These are phyloP conservation scores for Nestor notabilis DNA, from an alignment of 2,113 vertebrate genomes.

Conservation along the genomic window DNA sequence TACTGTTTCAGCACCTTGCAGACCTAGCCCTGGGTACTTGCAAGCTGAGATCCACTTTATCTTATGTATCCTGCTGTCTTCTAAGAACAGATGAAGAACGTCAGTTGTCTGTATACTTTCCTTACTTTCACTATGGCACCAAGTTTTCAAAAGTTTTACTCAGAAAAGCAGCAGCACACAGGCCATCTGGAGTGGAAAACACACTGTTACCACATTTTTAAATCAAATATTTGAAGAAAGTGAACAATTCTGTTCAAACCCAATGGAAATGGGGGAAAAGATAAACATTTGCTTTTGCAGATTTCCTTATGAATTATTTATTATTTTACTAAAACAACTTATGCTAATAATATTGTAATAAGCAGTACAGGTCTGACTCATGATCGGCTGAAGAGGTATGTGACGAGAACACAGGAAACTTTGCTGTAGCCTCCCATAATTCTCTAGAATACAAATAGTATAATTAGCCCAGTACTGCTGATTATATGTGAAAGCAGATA, in stretches of 20 bases:
- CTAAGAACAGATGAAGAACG: neutral
- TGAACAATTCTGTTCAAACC: slow-evolving; percentile 51
- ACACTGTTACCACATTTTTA: slow-evolving; percentile 50
- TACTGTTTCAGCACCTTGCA: neutral
- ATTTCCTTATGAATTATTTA: slow-evolving; percentile 73
- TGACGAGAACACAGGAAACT: neutral
- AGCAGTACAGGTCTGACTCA: slow-evolving; percentile 21
- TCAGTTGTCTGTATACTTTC: neutral
- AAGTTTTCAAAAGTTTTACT: slow-evolving; percentile 36
- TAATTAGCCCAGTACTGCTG: neutral
- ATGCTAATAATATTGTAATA: slow-evolving; percentile 61
- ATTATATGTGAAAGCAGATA: neutral
- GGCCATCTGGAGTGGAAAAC: slow-evolving; percentile 24
- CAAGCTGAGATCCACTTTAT: neutral
- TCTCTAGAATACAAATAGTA: neutral
- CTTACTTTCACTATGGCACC: neutral
- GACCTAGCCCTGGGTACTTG: neutral
- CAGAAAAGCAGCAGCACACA: neutral
- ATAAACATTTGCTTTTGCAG: slow-evolving; percentile 61
- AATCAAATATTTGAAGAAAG: slow-evolving; percentile 59
- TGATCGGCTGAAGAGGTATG: neutral
- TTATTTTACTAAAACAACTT: slow-evolving; percentile 10
- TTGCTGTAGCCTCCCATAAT: neutral
- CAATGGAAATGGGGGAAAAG: neutral
- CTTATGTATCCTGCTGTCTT: neutral